Conservation (phyloP, 2,797 vertebrate genomes). For the Mareca strepera region DNA sequence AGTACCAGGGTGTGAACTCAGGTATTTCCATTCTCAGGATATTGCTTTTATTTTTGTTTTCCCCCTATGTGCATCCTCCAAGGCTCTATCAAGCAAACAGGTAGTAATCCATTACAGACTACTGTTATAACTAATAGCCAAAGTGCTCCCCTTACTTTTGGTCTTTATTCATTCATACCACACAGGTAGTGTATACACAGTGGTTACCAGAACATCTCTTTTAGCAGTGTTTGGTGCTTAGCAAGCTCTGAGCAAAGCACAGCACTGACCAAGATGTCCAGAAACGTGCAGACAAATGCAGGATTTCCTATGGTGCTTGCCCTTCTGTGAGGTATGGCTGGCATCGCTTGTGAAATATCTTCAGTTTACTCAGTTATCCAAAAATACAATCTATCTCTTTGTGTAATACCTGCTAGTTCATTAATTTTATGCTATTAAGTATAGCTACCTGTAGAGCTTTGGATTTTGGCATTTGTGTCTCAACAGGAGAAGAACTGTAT, state of each 20-base stretch:
- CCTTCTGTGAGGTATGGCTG: background rate
- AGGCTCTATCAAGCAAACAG: background rate
- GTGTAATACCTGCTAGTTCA: conserved; percentile 19
- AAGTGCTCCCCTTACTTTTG: background rate
- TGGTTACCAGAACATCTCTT: background rate
- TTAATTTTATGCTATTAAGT: background rate
- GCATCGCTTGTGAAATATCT: background rate
- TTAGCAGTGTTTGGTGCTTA: accelerated
- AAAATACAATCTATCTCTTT: conserved; percentile 32
- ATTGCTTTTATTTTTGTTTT: background rate
- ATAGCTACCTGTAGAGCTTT: background rate
- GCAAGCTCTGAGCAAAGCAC: background rate
- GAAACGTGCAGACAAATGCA: background rate
- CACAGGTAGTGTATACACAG: background rate
- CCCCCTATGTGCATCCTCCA: background rate
- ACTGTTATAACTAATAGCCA: background rate
- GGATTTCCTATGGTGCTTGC: background rate
- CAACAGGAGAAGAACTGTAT: background rate
- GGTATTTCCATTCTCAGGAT: background rate
- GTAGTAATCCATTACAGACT: background rate
- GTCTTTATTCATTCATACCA: background rate
- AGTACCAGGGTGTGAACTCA: background rate
- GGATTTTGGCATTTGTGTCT: conserved; percentile 5
- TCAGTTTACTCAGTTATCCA: conserved; percentile 9
- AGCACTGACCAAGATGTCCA: background rate